phyloP scores from a whole-genome alignment of 2,113 vertebrate species.

The Parus major region DNA sequence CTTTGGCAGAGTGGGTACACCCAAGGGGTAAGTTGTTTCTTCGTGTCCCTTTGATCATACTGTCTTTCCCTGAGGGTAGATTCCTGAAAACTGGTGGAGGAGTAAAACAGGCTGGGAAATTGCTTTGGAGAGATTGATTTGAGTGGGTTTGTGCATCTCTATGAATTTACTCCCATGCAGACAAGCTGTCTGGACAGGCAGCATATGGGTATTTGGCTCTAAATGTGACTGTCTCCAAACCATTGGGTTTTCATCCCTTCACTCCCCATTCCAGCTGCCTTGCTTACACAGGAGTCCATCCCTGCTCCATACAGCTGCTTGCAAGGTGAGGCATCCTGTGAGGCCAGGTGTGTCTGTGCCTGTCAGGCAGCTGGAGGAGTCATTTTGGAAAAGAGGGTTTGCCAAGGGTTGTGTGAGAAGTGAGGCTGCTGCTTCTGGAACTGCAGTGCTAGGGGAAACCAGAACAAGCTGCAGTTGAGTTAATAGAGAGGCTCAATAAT shows the following conservation, averaged over 20 bases:
- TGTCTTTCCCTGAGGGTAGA: conserved; percentile 17
- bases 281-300: not conserved
- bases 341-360: not conserved
- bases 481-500: conserved; percentile 52
- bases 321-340: not conserved
- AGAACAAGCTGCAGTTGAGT: not conserved
- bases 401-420: not conserved
- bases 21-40: conserved; percentile 76
- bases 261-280: not conserved
- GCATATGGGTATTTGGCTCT: conserved; percentile 17
- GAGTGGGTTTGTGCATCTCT: conserved; percentile 41
- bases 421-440: not conserved
- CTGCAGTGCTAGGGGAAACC: not conserved
- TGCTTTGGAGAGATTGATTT: conserved; percentile 43
- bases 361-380: not conserved
- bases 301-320: not conserved
- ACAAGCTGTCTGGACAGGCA: conserved; percentile 32
- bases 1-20: conserved; percentile 36
- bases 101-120: conserved; percentile 42
- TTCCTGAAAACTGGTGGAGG: conserved; percentile 34
- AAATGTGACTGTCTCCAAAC: conserved; percentile 23
- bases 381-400: not conserved
- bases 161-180: conserved; percentile 43
- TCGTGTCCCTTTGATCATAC: conserved; percentile 34
- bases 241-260: not conserved